Conservation (phyloP, 1,140 invertebrate genomes). For the Diachasma alloeum region DNA sequence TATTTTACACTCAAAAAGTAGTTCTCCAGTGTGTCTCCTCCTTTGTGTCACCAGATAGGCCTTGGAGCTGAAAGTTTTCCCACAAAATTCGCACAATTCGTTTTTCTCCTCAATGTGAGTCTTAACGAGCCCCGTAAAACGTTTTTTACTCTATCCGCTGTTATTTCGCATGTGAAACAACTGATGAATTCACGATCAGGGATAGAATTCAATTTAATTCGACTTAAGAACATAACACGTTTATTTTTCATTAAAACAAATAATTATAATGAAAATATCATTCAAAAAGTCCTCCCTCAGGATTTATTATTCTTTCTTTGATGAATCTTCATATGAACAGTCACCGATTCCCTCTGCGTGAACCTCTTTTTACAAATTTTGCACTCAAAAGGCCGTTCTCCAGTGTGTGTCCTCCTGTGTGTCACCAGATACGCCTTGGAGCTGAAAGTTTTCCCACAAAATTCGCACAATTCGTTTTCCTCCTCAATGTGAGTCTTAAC, state of each 20-base stretch:
- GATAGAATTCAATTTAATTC: too few relatives aligned
- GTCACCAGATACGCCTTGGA: slow-evolving; percentile 71
- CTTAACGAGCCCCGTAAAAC: too few relatives aligned
- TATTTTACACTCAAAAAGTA: slow-evolving; percentile 56
- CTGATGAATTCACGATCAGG: too few relatives aligned
- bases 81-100: slow-evolving; percentile 71
- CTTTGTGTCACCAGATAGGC: slow-evolving; percentile 73
- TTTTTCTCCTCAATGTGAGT: too few relatives aligned
- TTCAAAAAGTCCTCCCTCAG: background rate
- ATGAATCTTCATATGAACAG: slow-evolving; percentile 45
- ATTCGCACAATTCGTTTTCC: too few relatives aligned
- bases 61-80: slow-evolving; percentile 77
- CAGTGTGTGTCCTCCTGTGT: slow-evolving; percentile 79
- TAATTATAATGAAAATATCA: background rate
- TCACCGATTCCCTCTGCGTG: slow-evolving; percentile 66
- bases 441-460: slow-evolving; percentile 75
- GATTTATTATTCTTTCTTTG: background rate
- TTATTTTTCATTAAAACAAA: background rate
- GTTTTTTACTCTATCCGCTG: slow-evolving; percentile 70
- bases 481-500: too few relatives aligned
- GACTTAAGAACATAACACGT: too few relatives aligned
- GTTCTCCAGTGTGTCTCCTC: slow-evolving; percentile 74
- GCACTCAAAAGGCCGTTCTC: slow-evolving; percentile 59
- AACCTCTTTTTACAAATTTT: slow-evolving; percentile 67
- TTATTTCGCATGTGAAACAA: too few relatives aligned